Base-by-base conservation (phyloP, 2,797 vertebrate species). In the Poecilia picta region DNA sequence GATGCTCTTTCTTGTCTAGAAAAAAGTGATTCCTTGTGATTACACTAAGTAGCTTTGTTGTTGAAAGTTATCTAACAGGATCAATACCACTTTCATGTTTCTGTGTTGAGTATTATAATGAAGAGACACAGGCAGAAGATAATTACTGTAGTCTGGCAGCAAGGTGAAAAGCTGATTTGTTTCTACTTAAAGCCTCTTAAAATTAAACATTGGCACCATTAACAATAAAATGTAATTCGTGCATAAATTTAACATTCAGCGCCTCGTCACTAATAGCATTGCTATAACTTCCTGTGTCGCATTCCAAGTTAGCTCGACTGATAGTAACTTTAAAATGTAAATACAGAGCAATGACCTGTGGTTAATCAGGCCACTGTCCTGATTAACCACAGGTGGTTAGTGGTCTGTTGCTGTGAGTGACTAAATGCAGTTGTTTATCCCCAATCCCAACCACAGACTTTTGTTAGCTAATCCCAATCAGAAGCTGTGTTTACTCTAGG, bases 101-200 rank as follows among this genome's bases (percentile, higher is more conserved):
- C 13, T 18, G 18, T 51, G 47, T 16, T 20, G 62, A 77, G 41
- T 81, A 39, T 72, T 72, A 33, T n/a, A 45, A 23, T 49, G 45
- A 78, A 75, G 39, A 70, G 25, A 49, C 8, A 3, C 71, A 78
- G 64, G 39, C 71, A 76, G 45, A n/a, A 64, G 33, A 72, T 77
- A 55, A 73, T 88, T 73, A 82, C 72, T 12, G 3, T 59, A 78
- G 13, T 4, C 59, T 74, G 8, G 25, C 80, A 81, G 47, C 33
- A 68, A 43, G 66, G 4, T 7, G 59, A 72, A 85, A 81, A 77
- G 73, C 74, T 83, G 45, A 7, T 5, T 41, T 74, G 39, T 51
- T 68, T 84, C 23, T 43, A 62, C 45, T 23, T 36, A 31, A 59
- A 73, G 16, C 12, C 66, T 28, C n/a, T 51, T 55, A 13, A 77